Evolutionary conservation across 2,797 vertebrate genomes (phyloP).

Genomic region (Buphagus erythrorhynchus): DNA sequence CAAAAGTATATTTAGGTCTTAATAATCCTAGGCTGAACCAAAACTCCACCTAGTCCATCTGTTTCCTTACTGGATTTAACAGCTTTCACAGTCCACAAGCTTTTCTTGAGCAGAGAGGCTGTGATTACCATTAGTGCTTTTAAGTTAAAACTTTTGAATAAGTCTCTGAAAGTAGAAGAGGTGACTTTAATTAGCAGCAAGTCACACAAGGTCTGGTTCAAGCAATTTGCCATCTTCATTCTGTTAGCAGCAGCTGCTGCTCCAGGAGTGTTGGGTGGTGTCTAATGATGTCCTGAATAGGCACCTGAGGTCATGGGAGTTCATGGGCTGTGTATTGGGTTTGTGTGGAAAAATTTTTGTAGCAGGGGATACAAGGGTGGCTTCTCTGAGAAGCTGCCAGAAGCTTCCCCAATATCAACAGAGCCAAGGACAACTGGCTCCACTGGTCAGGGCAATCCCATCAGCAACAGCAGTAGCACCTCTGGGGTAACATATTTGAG

Average conservation of each 20-base stretch:
- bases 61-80: not conserved
- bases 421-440: accelerated
- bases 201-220: not conserved
- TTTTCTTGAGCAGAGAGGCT: not conserved
- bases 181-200: not conserved
- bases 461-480: not conserved
- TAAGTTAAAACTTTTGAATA: not conserved
- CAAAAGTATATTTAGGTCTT: not conserved
- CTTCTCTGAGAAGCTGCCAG: not conserved
- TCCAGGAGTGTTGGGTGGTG: not conserved
- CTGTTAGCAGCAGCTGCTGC: not conserved
- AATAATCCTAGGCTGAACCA: not conserved
- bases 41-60: not conserved
- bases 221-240: not conserved
- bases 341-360: not conserved
- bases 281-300: not conserved
- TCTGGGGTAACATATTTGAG: not conserved
- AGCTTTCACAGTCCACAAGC: not conserved
- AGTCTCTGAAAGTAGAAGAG: not conserved
- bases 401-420: not conserved
- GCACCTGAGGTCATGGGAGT: not conserved
- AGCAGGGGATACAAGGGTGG: not conserved
- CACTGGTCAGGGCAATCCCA: not conserved
- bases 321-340: not conserved
- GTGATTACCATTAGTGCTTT: not conserved